These are phyloP conservation scores for Mirza zaza DNA, from an alignment of 2,113 vertebrate genomes.

Conservation along the genomic window DNA sequence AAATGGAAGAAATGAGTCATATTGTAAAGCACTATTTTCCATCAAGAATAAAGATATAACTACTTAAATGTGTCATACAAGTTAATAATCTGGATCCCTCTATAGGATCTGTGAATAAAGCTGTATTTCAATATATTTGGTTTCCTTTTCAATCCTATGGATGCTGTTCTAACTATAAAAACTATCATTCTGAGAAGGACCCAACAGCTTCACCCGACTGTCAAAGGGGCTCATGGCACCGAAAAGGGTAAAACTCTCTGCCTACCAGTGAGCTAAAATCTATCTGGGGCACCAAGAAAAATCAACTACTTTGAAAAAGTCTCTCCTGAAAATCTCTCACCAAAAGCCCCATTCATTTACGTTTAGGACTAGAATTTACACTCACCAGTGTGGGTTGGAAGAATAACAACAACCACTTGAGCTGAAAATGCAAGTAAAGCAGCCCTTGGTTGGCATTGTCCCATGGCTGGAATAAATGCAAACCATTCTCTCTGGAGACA, in stretches of 20 bases:
- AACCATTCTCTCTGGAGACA: not conserved
- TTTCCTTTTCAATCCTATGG: constrained; percentile 16
- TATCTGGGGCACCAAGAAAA: not conserved
- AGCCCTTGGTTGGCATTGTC: not conserved
- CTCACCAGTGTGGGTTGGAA: not conserved
- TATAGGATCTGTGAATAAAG: not conserved
- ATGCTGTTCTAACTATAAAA: not conserved
- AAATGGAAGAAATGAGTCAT: constrained; percentile 11
- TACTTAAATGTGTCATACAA: not conserved
- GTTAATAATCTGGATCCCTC: constrained; percentile 7
- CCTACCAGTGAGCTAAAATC: not conserved
- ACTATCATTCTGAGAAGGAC: not conserved
- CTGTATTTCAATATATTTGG: not conserved
- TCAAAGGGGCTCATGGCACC: not conserved
- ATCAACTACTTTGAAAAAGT: not conserved
- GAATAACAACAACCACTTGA: not conserved
- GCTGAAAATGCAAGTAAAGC: not conserved
- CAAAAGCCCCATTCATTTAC: not conserved
- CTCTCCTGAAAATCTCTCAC: not conserved
- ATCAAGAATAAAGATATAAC: not conserved
- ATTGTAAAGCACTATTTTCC: not conserved
- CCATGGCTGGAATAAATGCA: not conserved
- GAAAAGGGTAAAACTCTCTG: not conserved
- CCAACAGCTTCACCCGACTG: constrained; percentile 4
- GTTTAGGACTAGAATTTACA: not conserved